Percentiles rank a stretch among this genome's conserved stretches.
These are phyloP conservation scores for Nyctibius grandis DNA, from an alignment of 2,797 vertebrate genomes.

Conservation along the genomic window DNA sequence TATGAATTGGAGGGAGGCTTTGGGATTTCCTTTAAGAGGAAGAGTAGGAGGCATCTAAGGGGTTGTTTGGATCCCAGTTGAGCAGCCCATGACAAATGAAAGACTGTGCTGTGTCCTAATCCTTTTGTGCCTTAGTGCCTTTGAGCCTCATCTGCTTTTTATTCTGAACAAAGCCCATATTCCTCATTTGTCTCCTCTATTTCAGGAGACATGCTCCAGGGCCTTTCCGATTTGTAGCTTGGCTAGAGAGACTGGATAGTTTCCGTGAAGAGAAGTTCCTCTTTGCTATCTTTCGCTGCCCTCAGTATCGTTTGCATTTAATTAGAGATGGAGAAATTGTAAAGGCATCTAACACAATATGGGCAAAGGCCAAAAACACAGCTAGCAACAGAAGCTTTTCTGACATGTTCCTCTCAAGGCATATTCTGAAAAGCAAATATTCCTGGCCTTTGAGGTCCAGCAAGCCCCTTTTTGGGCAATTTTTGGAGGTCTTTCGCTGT, in stretches of 20 bases:
- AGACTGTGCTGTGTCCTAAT: conserved; percentile 1
- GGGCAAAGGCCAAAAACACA: background rate
- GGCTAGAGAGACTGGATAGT: background rate
- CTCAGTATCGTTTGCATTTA: background rate
- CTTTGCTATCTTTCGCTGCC: background rate
- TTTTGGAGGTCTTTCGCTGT: background rate
- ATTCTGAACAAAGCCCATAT: background rate
- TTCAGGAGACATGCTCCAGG: background rate
- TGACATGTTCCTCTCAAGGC: background rate
- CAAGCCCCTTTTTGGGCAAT: background rate
- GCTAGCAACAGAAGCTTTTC: background rate
- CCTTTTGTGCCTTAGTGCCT: background rate
- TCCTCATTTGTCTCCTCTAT: conserved; percentile 16
- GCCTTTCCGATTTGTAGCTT: background rate
- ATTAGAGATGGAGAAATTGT: background rate
- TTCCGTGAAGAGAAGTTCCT: background rate
- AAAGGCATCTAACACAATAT: background rate
- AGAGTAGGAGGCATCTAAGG: background rate
- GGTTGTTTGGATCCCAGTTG: background rate
- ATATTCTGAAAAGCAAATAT: background rate
- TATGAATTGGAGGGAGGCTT: background rate
- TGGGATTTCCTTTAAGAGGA: background rate
- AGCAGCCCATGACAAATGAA: conserved; percentile 1
- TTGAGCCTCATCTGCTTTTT: conserved; percentile 28
- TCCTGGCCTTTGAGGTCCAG: background rate